Evolutionary conservation across 1,140 invertebrate species (phyloP), one percentile per base, ranked within the genome.

Genomic region (Aphidius gifuensis): DNA sequence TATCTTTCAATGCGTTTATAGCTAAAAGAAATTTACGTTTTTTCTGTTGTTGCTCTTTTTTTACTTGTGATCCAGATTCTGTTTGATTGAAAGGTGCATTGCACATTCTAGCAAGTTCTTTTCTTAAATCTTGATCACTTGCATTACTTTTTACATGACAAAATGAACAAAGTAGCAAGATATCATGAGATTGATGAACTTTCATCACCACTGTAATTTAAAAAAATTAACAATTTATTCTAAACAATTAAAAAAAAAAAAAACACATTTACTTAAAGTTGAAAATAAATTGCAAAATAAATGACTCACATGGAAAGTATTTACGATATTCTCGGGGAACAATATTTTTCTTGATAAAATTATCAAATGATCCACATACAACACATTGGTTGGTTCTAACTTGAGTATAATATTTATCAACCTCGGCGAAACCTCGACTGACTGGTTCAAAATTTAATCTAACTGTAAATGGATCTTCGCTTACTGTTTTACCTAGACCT

Each of bases 291-390:
- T 32, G 4, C 23, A 32, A 32, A 32, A 32, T 32, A 1, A 32
- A 32, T 32, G 16, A 32, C 23, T 32, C 23, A 32, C 23, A 84
- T 39, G 92, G 92, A 71, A 94, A 93, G 74, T 89, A 86, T 80
- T 88, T 92, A 57, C 92, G 85, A 74, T 94, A 94, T 78, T 94
- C 92, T 61, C 88, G 84, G 1, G 92, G 92, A 47, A 95, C 88
- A 43, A 95, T 85, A 68, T 91, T 91, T 74, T 94, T 94, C 5
- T 90, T 80, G 44, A 91, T 86, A 67, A 88, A 92, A 0, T 86
- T 86, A 51, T 92, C 85, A 0, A 74, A 75, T 5, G 75, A 70
- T 4, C 92, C 92, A 77, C 92, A 95, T 0, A 93, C 92, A 6
- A 93, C 92, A 72, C 92, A 95, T n/a, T 85, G 83, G 77, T 94